These are phyloP conservation scores for Cephalopachus bancanus DNA, from an alignment of 2,797 vertebrate species.

Conservation along the genomic window DNA sequence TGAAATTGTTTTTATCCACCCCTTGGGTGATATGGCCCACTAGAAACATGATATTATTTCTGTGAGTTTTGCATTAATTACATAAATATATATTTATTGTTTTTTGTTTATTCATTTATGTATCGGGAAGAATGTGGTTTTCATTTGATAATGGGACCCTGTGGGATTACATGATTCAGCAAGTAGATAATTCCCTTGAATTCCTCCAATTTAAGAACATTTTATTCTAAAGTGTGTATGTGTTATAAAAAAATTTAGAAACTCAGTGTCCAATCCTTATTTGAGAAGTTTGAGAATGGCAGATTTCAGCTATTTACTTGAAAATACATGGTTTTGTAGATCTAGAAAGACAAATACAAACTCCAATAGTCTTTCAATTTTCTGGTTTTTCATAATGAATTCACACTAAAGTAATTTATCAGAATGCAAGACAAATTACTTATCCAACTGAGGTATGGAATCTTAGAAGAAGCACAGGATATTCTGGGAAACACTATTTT, in stretches of 20 bases:
- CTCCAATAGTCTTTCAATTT: background rate
- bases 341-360: background rate
- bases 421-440: background rate
- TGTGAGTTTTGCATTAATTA: conserved; percentile 66
- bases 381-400: background rate
- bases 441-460: background rate
- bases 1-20: background rate
- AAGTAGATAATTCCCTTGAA: conserved; percentile 52
- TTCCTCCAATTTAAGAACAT: conserved; percentile 61
- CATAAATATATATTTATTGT: conserved; percentile 62
- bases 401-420: background rate
- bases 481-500: background rate
- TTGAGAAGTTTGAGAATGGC: background rate
- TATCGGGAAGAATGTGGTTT: conserved; percentile 53
- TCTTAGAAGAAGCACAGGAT: background rate
- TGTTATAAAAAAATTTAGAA: background rate
- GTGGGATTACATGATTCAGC: conserved; percentile 61
- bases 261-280: background rate
- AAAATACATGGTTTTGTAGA: background rate
- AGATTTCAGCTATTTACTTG: background rate
- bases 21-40: conserved; percentile 14
- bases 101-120: conserved; percentile 65
- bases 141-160: conserved; percentile 66
- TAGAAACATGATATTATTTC: conserved; percentile 52
- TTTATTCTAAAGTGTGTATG: conserved; percentile 2